Evolutionary conservation across 2,113 vertebrate genomes (phyloP).

Genomic region (Chroicocephalus ridibundus): DNA sequence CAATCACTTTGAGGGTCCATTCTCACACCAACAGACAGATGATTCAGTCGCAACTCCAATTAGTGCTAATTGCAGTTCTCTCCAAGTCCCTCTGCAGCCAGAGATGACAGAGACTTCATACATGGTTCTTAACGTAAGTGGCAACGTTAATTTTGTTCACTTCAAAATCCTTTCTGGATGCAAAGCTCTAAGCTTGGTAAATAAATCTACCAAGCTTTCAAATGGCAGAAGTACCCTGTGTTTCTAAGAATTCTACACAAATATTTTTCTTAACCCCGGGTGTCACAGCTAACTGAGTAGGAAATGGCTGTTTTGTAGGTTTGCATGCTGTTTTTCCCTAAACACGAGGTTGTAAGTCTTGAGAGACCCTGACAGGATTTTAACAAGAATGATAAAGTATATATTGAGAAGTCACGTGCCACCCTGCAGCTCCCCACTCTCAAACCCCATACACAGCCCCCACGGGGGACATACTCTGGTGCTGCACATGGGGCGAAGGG

Average conservation of each 20-base stretch:
- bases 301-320: background rate
- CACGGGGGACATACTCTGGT: accelerated
- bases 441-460: background rate
- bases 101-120: slow-evolving; percentile 36
- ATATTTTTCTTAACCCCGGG: background rate
- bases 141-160: slow-evolving; percentile 2
- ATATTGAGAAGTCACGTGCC: background rate
- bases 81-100: background rate
- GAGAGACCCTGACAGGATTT: background rate
- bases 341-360: background rate
- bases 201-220: background rate
- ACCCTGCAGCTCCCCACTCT: background rate
- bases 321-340: background rate
- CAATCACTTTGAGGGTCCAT: background rate
- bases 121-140: background rate
- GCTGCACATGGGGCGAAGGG: background rate
- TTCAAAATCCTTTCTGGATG: background rate
- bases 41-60: background rate
- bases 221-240: background rate
- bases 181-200: background rate
- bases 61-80: slow-evolving; percentile 36
- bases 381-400: accelerated
- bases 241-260: background rate
- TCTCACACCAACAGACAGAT: background rate
- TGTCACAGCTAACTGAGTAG: background rate